Percentiles rank a stretch among this genome's conserved stretches.
phyloP scores from a whole-genome alignment of 2,888 invertebrate species.

The Agriopis marginaria region DNA sequence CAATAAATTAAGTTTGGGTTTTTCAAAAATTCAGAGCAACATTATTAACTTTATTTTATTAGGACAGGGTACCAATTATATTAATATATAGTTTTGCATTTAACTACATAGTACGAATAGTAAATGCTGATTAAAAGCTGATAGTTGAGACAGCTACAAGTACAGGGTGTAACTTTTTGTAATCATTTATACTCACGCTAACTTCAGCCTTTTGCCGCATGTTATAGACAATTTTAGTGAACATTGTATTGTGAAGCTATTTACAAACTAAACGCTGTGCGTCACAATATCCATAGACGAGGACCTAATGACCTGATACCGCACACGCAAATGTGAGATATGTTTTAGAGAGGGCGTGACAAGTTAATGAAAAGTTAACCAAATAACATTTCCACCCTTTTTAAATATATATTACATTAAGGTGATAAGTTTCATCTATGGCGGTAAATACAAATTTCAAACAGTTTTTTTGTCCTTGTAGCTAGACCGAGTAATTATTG shows the following conservation, averaged over 20 bases:
- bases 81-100: conserved; percentile 13
- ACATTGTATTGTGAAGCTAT: conserved; percentile 73
- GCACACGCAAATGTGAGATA: conserved; percentile 9
- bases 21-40: not conserved
- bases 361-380: not conserved
- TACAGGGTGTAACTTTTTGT: conserved; percentile 42
- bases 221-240: conserved; percentile 74
- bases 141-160: conserved; percentile 38
- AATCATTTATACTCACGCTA: conserved; percentile 87
- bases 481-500: no score
- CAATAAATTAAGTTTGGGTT: not conserved
- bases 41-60: not conserved
- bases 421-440: no score
- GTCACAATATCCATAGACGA: not conserved
- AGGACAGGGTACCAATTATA: not conserved
- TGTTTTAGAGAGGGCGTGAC: conserved; percentile 8
- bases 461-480: no score
- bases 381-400: not conserved
- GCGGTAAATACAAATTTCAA: no score
- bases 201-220: conserved; percentile 90
- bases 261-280: conserved; percentile 61
- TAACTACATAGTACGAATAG: conserved; percentile 3
- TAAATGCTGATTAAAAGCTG: conserved; percentile 44
- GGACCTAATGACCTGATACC: conserved; percentile 9
- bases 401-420: not conserved